Conservation (phyloP, 2,797 vertebrate species). For the Malacoraja senta region DNA sequence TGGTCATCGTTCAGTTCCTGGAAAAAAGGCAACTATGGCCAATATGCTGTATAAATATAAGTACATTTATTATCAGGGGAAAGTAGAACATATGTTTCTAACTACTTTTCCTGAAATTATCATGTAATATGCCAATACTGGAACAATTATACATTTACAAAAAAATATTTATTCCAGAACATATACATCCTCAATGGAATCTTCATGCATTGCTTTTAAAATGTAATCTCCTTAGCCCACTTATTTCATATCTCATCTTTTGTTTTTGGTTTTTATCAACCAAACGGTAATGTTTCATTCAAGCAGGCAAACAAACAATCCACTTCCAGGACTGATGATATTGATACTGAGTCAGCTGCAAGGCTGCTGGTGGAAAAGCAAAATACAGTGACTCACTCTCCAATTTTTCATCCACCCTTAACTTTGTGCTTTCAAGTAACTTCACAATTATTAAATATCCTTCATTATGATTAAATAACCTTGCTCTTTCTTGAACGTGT, state of each 20-base stretch:
- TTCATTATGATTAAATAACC: background rate
- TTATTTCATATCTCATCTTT: background rate
- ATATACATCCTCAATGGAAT: background rate
- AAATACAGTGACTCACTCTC: slow-evolving; percentile 15
- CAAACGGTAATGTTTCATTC: background rate
- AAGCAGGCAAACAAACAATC: background rate
- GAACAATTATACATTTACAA: background rate
- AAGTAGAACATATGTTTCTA: background rate
- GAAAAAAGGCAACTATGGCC: background rate
- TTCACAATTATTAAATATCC: background rate
- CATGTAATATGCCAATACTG: background rate
- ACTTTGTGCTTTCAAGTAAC: background rate
- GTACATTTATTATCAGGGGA: background rate
- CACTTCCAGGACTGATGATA: background rate
- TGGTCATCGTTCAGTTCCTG: background rate
- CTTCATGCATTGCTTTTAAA: background rate
- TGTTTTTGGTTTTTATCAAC: background rate
- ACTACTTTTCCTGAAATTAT: background rate
- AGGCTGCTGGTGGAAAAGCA: background rate
- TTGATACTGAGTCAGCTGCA: background rate
- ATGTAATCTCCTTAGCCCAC: background rate
- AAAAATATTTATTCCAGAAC: background rate
- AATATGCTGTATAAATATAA: background rate
- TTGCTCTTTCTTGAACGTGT: background rate
- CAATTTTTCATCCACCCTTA: slow-evolving; percentile 20